A percentile compares a stretch with the other conserved stretches of the same genome.
These are phyloP conservation scores for Chionis minor DNA, from an alignment of 2,113 vertebrate genomes.

Conservation along the genomic window DNA sequence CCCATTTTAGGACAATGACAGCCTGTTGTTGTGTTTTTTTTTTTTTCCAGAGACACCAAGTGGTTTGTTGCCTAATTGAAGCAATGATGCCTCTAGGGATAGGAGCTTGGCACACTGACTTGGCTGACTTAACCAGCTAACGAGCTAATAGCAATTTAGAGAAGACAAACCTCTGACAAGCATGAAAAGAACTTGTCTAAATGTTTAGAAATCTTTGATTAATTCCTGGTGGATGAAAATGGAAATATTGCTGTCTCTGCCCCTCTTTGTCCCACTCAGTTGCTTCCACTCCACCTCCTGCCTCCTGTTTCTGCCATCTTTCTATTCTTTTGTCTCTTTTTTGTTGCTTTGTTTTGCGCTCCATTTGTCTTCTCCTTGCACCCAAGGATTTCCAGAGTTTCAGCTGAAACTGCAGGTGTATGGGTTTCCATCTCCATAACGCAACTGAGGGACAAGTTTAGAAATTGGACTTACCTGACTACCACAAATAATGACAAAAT, in stretches of 20 bases:
- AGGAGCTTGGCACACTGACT: slow-evolving; percentile 28
- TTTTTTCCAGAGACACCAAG: neutral
- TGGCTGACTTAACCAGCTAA: slow-evolving; percentile 59
- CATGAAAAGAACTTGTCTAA: slow-evolving; percentile 35
- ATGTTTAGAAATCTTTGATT: slow-evolving; percentile 17
- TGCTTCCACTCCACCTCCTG: neutral
- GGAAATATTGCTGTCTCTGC: neutral
- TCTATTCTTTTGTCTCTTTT: neutral
- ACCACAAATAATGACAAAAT: neutral
- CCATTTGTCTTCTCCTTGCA: neutral
- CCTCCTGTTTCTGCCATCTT: neutral
- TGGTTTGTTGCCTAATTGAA: slow-evolving; percentile 40
- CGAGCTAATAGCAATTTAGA: slow-evolving; percentile 31
- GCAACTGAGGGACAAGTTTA: neutral
- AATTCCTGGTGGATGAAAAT: neutral
- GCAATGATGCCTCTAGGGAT: slow-evolving; percentile 25
- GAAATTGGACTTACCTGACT: neutral
- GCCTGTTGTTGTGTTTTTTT: neutral
- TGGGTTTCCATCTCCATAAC: neutral
- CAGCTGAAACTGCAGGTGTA: neutral
- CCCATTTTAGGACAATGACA: neutral
- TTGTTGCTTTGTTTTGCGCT: neutral
- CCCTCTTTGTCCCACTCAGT: neutral
- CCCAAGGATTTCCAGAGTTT: neutral
- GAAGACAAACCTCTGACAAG: slow-evolving; percentile 19